Conservation (phyloP, 2,113 vertebrate genomes). For the Stictonetta naevosa region DNA sequence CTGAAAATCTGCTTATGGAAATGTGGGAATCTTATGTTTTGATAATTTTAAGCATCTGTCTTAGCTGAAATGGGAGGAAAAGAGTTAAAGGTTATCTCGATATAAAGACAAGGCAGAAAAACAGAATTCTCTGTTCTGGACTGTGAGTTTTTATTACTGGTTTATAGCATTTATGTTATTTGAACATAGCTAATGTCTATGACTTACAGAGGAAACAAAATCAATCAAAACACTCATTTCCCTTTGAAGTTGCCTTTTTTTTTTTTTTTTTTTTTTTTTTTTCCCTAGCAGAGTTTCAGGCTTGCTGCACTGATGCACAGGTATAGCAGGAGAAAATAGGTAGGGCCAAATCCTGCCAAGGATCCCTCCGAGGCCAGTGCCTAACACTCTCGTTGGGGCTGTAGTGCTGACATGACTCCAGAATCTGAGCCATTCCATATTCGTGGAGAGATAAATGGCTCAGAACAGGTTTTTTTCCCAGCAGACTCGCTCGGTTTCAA, state of each 20-base stretch:
- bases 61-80: background rate
- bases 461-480: background rate
- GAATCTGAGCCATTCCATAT: background rate
- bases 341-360: background rate
- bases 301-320: background rate
- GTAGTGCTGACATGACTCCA: background rate
- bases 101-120: background rate
- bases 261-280: background rate
- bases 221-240: slow-evolving; percentile 13
- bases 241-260: background rate
- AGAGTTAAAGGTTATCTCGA: slow-evolving; percentile 18
- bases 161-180: slow-evolving; percentile 36
- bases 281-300: background rate
- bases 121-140: background rate
- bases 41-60: background rate
- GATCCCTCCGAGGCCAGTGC: background rate
- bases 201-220: slow-evolving; percentile 21
- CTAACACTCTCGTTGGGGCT: background rate
- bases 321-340: background rate
- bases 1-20: slow-evolving; percentile 27
- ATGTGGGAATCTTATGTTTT: background rate
- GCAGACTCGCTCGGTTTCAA: background rate
- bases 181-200: slow-evolving; percentile 4
- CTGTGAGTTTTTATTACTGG: background rate
- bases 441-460: background rate